Conservation (phyloP, 2,888 invertebrate species). For the Acanthacorydalis orientalis region DNA sequence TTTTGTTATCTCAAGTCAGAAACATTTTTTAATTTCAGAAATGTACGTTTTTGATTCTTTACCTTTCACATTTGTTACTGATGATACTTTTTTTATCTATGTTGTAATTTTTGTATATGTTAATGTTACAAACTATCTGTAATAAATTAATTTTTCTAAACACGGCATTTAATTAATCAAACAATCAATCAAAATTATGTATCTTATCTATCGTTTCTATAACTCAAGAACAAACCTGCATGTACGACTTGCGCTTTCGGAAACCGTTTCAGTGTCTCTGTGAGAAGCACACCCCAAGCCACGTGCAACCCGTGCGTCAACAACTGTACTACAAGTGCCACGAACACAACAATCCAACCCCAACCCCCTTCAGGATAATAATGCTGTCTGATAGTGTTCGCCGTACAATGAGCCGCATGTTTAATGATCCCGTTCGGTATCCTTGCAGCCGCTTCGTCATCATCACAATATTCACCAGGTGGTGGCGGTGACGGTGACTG, state of each 20-base stretch:
- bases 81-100: no score
- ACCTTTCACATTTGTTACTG: no score
- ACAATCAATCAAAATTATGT: no score
- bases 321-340: conserved; percentile 49
- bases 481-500: not conserved
- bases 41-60: no score
- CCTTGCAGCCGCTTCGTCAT: conserved; percentile 4
- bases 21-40: no score
- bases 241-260: conserved; percentile 35
- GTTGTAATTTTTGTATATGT: no score
- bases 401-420: conserved; percentile 8
- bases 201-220: no score
- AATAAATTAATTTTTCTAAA: no score
- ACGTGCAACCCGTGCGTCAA: conserved; percentile 53
- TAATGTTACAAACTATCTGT: no score
- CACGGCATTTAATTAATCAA: no score
- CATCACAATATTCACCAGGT: not conserved
- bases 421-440: conserved; percentile 2
- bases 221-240: conserved; percentile 31
- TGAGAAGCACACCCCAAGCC: conserved; percentile 34
- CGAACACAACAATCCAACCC: conserved; percentile 58
- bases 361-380: conserved; percentile 68
- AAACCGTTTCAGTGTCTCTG: conserved; percentile 34
- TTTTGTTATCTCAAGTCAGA: no score
- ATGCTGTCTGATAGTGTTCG: conserved; percentile 37